These are phyloP conservation scores for Dicaeum eximium DNA, from an alignment of 2,113 vertebrate genomes.

Conservation along the genomic window DNA sequence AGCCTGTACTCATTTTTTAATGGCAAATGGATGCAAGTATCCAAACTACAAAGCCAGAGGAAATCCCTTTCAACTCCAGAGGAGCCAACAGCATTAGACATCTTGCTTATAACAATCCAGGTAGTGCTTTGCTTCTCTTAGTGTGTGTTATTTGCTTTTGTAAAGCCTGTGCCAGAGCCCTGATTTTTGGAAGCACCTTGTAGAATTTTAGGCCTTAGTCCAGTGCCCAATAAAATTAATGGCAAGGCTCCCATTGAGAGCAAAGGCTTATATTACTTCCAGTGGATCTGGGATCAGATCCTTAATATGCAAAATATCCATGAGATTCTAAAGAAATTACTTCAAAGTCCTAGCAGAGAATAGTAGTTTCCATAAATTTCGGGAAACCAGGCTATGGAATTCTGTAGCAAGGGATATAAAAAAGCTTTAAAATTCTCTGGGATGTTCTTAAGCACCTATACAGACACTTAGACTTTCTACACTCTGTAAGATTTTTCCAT, in stretches of 20 bases:
- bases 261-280: constrained; percentile 33
- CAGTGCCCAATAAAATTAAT: constrained; percentile 60
- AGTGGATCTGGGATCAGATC: constrained; percentile 35
- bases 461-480: constrained; percentile 10
- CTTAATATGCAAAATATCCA: constrained; percentile 36
- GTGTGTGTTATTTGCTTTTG: constrained; percentile 38
- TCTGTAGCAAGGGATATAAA: constrained; percentile 22
- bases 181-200: constrained; percentile 15
- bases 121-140: constrained; percentile 67
- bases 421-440: constrained; percentile 26
- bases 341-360: constrained; percentile 7
- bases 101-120: constrained; percentile 97
- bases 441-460: constrained; percentile 42
- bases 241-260: constrained; percentile 49
- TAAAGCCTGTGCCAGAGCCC: constrained; percentile 31
- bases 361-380: constrained; percentile 46
- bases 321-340: constrained; percentile 32
- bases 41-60: constrained; percentile 95
- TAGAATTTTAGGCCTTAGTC: constrained; percentile 54
- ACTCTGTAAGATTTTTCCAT: constrained; percentile 15
- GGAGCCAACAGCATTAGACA: constrained; percentile 94
- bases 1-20: constrained; percentile 88
- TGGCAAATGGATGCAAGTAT: constrained; percentile 95
- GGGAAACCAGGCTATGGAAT: constrained; percentile 27
- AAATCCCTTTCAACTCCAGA: constrained; percentile 97